Percentiles rank a stretch among this genome's conserved stretches.
Evolutionary conservation across 2,888 invertebrate species (phyloP).

Genomic region (Tanypteryx hageni): DNA sequence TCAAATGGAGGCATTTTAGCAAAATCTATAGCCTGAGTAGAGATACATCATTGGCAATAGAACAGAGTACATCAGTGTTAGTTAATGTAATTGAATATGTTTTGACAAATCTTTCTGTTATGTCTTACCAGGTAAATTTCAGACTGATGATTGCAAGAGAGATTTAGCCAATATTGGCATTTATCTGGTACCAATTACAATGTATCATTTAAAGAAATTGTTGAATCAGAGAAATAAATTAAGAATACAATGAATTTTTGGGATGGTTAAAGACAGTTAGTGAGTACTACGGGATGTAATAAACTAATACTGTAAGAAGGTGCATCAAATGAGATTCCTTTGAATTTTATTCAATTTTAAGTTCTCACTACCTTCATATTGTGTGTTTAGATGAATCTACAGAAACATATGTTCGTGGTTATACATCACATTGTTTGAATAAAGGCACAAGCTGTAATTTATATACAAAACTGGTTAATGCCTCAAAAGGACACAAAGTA

Average conservation of each 20-base stretch:
- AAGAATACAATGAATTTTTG: constrained; percentile 7
- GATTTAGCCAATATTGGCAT: constrained; percentile 66
- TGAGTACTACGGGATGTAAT: not conserved
- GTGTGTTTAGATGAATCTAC: not conserved
- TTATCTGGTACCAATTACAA: constrained; percentile 67
- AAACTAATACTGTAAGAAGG: not conserved
- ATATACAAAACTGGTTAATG: not conserved
- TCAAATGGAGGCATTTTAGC: constrained; percentile 1
- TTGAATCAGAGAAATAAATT: constrained; percentile 67
- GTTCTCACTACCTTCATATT: not conserved
- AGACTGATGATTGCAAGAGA: constrained; percentile 67
- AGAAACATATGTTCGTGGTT: not conserved
- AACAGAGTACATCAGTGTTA: constrained; percentile 22
- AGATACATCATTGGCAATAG: constrained; percentile 44
- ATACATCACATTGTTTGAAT: constrained; percentile 28
- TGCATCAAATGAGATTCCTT: not conserved
- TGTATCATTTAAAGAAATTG: constrained; percentile 66
- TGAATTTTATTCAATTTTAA: not conserved
- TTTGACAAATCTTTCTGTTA: not conserved
- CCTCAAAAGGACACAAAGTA: not conserved
- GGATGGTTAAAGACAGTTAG: not conserved
- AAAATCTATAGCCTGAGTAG: not conserved
- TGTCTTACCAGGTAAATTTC: constrained; percentile 66
- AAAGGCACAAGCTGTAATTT: not conserved
- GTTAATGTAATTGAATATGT: constrained; percentile 2